phyloP scores from a whole-genome alignment of 1,140 invertebrate genomes.

The Tribolium castaneum region DNA sequence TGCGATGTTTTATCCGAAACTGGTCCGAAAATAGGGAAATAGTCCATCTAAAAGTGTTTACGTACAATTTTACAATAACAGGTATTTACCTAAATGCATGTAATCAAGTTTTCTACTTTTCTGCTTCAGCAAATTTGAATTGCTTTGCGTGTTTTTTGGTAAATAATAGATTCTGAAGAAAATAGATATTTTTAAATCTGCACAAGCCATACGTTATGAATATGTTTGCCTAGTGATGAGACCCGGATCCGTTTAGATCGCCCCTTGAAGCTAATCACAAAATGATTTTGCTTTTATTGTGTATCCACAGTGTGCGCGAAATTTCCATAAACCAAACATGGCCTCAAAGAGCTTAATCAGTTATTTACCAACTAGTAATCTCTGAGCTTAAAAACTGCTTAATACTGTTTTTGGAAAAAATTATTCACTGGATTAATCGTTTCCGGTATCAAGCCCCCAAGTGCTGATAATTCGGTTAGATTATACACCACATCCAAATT shows the following conservation, averaged over 20 bases:
- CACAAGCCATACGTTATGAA: no score
- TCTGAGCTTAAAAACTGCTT: not conserved
- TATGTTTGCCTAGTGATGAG: no score
- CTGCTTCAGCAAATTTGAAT: not conserved
- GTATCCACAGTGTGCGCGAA: no score
- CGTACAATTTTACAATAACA: not conserved
- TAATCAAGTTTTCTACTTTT: conserved; percentile 25
- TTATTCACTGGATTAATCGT: not conserved
- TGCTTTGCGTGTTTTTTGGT: not conserved
- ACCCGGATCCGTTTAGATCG: no score
- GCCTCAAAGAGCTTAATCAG: not conserved
- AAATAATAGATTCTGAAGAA: no score
- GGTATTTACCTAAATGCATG: conserved; percentile 1
- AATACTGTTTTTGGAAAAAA: not conserved
- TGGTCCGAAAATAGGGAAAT: not conserved
- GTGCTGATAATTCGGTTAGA: conserved; percentile 3
- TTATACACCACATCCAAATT: conserved; percentile 4
- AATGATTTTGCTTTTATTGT: not conserved
- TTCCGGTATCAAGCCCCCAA: not conserved
- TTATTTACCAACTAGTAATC: not conserved
- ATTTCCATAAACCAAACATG: not conserved
- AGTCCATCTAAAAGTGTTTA: not conserved
- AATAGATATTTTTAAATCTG: no score
- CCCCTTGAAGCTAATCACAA: not conserved
- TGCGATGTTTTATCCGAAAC: not conserved